Evolutionary conservation across 2,888 invertebrate species (phyloP).

Genomic region (Danaus chrysippus): DNA sequence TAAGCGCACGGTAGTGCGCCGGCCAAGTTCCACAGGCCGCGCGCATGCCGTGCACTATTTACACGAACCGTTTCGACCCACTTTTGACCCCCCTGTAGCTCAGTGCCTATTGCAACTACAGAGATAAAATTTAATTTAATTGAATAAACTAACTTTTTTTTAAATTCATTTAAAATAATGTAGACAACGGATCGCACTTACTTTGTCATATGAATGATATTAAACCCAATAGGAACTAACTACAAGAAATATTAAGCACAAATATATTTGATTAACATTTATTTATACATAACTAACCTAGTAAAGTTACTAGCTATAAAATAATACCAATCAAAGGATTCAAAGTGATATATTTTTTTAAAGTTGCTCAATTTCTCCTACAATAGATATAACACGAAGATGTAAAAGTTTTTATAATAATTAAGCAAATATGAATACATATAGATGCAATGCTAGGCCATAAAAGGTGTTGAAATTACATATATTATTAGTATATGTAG

Average conservation of each 20-base stretch:
- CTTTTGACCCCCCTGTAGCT: no score
- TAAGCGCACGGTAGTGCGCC: no score
- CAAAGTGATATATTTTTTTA: slow-evolving; percentile 14
- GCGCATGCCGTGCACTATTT: no score
- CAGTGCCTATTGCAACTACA: no score
- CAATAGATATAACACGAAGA: slow-evolving; percentile 8
- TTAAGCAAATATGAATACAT: slow-evolving; percentile 2
- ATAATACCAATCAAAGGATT: slow-evolving; percentile 37
- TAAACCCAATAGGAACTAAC: background rate
- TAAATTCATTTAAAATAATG: no score
- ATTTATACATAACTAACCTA: slow-evolving; percentile 64
- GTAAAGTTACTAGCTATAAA: slow-evolving; percentile 58
- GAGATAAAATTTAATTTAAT: no score
- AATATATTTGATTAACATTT: slow-evolving; percentile 57
- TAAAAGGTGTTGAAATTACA: slow-evolving; percentile 1
- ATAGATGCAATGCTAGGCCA: slow-evolving; percentile 6
- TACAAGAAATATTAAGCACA: slow-evolving; percentile 27
- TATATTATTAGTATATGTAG: no score
- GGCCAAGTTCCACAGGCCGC: no score
- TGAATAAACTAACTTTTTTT: no score
- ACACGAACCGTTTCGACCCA: no score
- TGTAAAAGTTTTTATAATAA: background rate
- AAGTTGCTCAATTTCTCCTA: slow-evolving; percentile 13
- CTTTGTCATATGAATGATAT: no score
- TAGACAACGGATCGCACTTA: no score